Conservation (phyloP, 92 coral and sea anemone species). For the Zoanthus gigantus region DNA sequence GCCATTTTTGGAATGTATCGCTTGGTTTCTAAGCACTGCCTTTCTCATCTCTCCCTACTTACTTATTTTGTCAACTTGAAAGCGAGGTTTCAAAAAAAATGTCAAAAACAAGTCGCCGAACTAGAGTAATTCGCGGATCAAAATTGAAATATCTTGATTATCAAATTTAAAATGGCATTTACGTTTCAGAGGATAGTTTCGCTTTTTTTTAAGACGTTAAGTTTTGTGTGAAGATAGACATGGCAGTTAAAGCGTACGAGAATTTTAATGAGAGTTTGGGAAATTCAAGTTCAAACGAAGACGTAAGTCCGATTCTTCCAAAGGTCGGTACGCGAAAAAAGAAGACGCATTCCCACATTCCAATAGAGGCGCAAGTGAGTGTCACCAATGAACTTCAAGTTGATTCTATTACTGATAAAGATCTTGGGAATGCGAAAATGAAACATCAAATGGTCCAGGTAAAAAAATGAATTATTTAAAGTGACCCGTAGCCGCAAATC, state of each 20-base stretch:
- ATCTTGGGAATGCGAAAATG: conserved; percentile 73
- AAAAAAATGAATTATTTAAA: conserved; percentile 34
- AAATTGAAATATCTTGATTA: not conserved
- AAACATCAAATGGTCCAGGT: conserved; percentile 48
- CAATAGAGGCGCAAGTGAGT: conserved; percentile 38
- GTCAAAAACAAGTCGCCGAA: conserved; percentile 35
- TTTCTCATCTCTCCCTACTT: not conserved
- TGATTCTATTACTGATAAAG: conserved; percentile 66
- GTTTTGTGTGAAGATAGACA: not conserved
- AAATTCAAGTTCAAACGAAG: conserved; percentile 29
- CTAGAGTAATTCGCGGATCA: not conserved
- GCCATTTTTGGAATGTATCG: conserved; percentile 71
- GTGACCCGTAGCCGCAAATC: conserved; percentile 1
- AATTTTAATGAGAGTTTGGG: conserved; percentile 20
- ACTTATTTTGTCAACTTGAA: conserved; percentile 10
- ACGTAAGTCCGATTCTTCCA: conserved; percentile 3
- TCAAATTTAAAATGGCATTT: not conserved
- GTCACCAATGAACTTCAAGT: conserved; percentile 29
- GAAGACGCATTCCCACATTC: conserved; percentile 23
- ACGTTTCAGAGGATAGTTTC: not conserved
- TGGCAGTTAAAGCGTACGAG: conserved; percentile 13
- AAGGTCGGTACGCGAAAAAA: conserved; percentile 29
- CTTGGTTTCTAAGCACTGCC: not conserved
- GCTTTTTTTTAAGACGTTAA: too few species aligned
- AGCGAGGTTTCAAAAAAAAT: conserved; percentile 27